Base-by-base conservation (phyloP, 1,140 invertebrate genomes). In the Caenorhabditis briggsae region DNA sequence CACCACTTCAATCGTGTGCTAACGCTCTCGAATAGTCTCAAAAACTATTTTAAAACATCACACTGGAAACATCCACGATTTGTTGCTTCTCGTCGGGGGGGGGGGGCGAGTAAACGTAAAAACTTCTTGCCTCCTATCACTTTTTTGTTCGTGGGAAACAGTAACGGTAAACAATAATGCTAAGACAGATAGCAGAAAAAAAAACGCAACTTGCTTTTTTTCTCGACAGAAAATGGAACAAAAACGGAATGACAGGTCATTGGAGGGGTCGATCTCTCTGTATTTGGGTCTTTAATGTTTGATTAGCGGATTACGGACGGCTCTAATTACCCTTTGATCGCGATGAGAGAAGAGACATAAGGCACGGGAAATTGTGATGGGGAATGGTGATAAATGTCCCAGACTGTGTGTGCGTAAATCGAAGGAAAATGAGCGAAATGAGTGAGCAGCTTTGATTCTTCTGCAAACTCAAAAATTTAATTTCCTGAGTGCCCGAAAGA, bases 301-400 rank as follows among this genome's bases (percentile, higher is more conserved):
- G 70, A 78, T 78, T 78, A 78, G 70, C 50, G 70, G 70, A 78
- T 78, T 78, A 78, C 70, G 70, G 70, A 78, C 70, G 70, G 70
- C 70, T 78, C 70, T 78, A 78, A 78, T 78, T 78, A 78, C 46
- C 46, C 70, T 78, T 78, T 78, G 70, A 78, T 78, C 70, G 46
- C 2, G n/a, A 58, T 25, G 46, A 14, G 70, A 78, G 50, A 53
- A 2, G 33, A 33, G 33, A 33, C 33, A 33, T 1, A 25, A 78
- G 46, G 70, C 43, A 25, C 41, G 46, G 70, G 70, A 78, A 78
- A 78, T 78, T 78, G 70, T 41, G 70, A 78, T 78, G 25, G 20
- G n/a, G 33, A 53, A 50, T 78, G 70, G 70, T 78, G 70, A 78
- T 78, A 78, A 78, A n/a, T 50, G 23, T n/a, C 70, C 46, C 43